Evolutionary conservation across 2,113 vertebrate genomes (phyloP).

Genomic region (Pogona vitticeps): DNA sequence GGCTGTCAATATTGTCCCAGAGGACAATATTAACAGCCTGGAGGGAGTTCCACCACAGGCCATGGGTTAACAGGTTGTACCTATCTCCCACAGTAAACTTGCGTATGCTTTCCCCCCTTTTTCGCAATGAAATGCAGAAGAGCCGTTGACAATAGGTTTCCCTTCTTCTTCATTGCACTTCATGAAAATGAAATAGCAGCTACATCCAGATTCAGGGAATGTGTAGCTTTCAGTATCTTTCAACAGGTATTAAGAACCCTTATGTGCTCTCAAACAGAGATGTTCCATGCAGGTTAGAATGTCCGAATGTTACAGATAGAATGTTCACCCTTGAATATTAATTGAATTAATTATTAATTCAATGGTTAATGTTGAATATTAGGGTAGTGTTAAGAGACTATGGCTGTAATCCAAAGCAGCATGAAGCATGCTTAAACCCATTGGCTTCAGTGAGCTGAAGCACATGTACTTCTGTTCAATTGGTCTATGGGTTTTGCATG

Average conservation of each 20-base stretch:
- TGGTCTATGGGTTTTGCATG: not conserved
- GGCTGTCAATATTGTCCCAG: too few species aligned
- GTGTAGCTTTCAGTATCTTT: not conserved
- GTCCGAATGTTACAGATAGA: too few species aligned
- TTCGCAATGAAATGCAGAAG: not conserved
- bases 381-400: not conserved
- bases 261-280: not conserved
- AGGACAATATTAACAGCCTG: not conserved
- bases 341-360: too few species aligned
- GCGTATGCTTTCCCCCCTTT: not conserved
- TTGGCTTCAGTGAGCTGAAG: not conserved
- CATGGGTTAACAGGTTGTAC: not conserved
- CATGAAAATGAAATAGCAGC: not conserved
- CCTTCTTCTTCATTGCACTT: not conserved
- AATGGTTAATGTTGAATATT: not conserved
- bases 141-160: not conserved
- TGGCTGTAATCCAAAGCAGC: not conserved
- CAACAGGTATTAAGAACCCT: not conserved
- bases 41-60: not conserved
- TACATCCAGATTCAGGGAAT: not conserved
- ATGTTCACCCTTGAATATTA: too few species aligned
- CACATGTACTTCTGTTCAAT: not conserved
- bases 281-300: slow-evolving; percentile 14
- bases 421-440: not conserved
- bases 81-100: not conserved